A percentile compares a stretch with the other conserved stretches of the same genome.
These are phyloP conservation scores for Ruditapes philippinarum DNA, from an alignment of 1,140 invertebrate genomes.

Conservation along the genomic window DNA sequence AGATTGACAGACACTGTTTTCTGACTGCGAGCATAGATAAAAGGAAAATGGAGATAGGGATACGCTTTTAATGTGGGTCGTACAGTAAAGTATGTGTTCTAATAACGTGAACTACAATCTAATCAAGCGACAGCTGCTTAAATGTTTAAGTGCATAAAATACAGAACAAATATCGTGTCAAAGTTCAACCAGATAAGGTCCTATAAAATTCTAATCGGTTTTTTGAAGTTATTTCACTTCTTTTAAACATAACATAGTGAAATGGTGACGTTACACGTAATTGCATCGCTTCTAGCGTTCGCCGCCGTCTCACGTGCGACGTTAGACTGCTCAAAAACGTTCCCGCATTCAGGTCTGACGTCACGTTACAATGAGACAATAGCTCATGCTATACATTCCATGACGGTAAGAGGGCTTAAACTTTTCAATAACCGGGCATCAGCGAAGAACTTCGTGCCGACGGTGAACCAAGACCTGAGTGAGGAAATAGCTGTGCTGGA, in stretches of 20 bases:
- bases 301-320: neutral
- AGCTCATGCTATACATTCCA: slow-evolving; percentile 81
- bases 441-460: slow-evolving; percentile 75
- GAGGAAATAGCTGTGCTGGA: slow-evolving; percentile 70
- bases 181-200: neutral
- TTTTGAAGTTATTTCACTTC: neutral
- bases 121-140: neutral
- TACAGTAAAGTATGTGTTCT: neutral
- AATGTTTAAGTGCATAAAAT: neutral
- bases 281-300: neutral
- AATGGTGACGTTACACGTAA: neutral
- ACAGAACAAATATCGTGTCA: neutral
- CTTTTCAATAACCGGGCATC: slow-evolving; percentile 75
- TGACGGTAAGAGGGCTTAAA: slow-evolving; percentile 78
- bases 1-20: no score
- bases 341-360: slow-evolving; percentile 68
- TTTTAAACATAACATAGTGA: neutral
- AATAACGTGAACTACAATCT: neutral
- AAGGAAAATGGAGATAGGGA: no score
- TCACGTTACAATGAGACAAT: slow-evolving; percentile 79
- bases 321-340: slow-evolving; percentile 59
- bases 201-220: neutral
- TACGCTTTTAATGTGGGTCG: no score
- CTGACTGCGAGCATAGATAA: no score
- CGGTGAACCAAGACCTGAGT: slow-evolving; percentile 78